phyloP scores from a whole-genome alignment of 2,113 vertebrate species.

The Lophius piscatorius region DNA sequence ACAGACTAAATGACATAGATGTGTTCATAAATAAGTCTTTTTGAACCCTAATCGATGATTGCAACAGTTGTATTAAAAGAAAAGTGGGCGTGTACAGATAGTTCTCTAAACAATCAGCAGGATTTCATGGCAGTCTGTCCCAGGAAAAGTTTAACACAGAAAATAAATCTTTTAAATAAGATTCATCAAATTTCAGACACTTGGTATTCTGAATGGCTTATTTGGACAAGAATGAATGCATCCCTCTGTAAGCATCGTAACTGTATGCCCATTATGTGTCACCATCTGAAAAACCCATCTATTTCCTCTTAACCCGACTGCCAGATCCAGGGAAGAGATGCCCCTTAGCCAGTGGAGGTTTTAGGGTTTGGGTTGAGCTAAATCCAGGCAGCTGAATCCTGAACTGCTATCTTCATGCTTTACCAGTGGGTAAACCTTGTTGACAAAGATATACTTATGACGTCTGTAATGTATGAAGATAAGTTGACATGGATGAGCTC shows the following conservation, averaged over 20 bases:
- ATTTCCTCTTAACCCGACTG: constrained; percentile 24
- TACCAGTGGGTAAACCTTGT: constrained; percentile 25
- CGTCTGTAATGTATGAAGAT: constrained; percentile 33
- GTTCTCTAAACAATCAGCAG: no score
- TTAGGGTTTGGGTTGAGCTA: constrained; percentile 39
- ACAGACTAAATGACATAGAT: no score
- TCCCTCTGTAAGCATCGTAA: background rate
- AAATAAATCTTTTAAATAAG: no score
- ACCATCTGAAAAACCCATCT: background rate
- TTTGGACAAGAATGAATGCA: background rate
- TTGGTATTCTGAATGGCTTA: no score
- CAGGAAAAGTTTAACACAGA: no score
- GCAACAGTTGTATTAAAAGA: no score
- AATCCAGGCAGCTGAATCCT: constrained; percentile 31
- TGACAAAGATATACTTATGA: constrained; percentile 50
- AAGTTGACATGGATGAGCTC: constrained; percentile 40
- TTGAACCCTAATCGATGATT: no score
- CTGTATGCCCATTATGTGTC: background rate
- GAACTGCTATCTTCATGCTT: constrained; percentile 27
- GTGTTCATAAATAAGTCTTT: no score
- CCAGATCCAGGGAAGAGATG: constrained; percentile 3
- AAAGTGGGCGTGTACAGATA: no score
- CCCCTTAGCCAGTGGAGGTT: constrained; percentile 36
- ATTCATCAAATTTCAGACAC: no score
- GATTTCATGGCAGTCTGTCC: no score